Percentiles rank a stretch among this genome's conserved stretches.
Evolutionary conservation across 2,113 vertebrate species (phyloP).

Genomic region (Neotoma lepida): DNA sequence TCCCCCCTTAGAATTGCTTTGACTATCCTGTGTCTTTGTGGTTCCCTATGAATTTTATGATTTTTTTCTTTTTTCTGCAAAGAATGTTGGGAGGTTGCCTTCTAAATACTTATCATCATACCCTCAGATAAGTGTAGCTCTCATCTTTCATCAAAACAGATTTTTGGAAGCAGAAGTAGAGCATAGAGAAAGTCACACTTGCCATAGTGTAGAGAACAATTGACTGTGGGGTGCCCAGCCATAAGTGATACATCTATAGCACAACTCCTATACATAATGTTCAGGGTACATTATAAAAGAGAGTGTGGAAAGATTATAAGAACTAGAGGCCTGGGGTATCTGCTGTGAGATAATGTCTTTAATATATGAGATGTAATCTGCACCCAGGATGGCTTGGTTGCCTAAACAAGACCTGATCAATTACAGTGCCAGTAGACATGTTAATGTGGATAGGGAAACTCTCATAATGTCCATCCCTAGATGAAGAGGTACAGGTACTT

Average conservation of each 20-base stretch:
- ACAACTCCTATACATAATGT: not conserved
- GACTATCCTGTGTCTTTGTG: not conserved
- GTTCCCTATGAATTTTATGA: not conserved
- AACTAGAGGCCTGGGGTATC: not conserved
- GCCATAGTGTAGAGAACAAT: not conserved
- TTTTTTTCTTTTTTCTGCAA: not conserved
- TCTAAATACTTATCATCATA: not conserved
- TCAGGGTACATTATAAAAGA: not conserved
- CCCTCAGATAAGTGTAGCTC: not conserved
- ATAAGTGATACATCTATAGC: not conserved
- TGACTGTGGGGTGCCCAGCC: not conserved
- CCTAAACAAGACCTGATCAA: not conserved
- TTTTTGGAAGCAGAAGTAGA: not conserved
- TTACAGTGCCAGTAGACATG: not conserved
- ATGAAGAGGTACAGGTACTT: not conserved
- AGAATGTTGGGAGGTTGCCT: not conserved
- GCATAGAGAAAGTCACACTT: not conserved
- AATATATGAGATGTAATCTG: not conserved
- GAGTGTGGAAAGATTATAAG: not conserved
- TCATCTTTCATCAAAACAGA: not conserved
- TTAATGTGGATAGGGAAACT: not conserved
- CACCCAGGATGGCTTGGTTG: not conserved
- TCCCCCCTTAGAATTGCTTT: not conserved
- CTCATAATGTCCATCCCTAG: not conserved
- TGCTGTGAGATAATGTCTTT: too few species aligned